Percentiles rank a stretch among this genome's conserved stretches.
phyloP scores from a whole-genome alignment of 1,140 invertebrate species.

The Drosophila sp. region DNA sequence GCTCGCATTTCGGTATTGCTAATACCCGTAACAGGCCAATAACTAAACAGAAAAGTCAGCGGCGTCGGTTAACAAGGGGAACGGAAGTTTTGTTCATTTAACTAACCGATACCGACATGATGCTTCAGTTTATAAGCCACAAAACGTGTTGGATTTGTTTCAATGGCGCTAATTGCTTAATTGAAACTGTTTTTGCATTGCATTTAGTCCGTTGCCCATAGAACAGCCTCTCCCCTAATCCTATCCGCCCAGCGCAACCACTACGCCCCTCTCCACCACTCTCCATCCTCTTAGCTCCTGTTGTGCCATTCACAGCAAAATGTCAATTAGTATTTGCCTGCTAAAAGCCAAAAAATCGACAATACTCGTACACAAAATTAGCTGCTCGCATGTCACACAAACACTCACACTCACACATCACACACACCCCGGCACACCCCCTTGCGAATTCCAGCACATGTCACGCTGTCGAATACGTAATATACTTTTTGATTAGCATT shows the following conservation, averaged over 20 bases:
- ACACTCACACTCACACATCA: not conserved
- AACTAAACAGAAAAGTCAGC: constrained; percentile 36
- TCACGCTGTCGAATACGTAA: constrained; percentile 75
- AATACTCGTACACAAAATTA: constrained; percentile 67
- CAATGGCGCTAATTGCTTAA: constrained; percentile 82
- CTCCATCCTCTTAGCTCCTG: not conserved
- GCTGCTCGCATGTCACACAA: constrained; percentile 43
- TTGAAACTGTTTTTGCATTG: constrained; percentile 82
- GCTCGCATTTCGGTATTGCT: constrained; percentile 53
- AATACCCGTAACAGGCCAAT: constrained; percentile 52
- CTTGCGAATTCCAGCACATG: constrained; percentile 35
- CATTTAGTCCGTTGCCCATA: constrained; percentile 48
- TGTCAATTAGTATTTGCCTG: constrained; percentile 80
- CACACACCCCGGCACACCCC: constrained; percentile 11
- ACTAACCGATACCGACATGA: constrained; percentile 72
- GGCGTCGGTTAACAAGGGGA: not conserved
- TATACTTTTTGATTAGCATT: constrained; percentile 73
- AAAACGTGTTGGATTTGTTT: constrained; percentile 83
- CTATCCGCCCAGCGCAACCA: not conserved
- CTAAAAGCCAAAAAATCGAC: constrained; percentile 79
- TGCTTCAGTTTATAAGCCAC: constrained; percentile 79
- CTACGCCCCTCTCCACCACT: constrained; percentile 8
- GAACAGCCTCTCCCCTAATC: constrained; percentile 29
- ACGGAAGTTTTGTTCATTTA: constrained; percentile 20
- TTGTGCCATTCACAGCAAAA: constrained; percentile 67